phyloP scores from a whole-genome alignment of 2,797 vertebrate species.

The Argentina silus region DNA sequence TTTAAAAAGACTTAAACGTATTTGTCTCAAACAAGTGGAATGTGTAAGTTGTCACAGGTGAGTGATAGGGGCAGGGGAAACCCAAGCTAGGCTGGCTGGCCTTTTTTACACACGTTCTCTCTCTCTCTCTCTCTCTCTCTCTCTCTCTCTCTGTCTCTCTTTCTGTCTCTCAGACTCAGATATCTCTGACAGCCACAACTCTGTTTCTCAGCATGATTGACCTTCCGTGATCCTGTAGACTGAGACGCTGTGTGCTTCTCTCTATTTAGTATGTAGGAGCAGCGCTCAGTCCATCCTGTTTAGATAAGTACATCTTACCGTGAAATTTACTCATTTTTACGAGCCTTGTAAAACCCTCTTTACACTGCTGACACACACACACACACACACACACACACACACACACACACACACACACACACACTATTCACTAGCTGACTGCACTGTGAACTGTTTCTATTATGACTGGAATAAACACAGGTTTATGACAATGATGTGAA shows the following conservation, averaged over 20 bases:
- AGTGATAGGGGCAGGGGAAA: too few relatives aligned
- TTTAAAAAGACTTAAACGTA: too few relatives aligned
- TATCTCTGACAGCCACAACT: neutral
- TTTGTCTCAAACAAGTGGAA: too few relatives aligned
- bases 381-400: slow-evolving; percentile 4
- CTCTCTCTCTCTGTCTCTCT: neutral
- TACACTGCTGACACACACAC: neutral
- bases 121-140: neutral
- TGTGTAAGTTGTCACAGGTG: too few relatives aligned
- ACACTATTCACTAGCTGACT: neutral
- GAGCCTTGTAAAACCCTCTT: slow-evolving; percentile 2
- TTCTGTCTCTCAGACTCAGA: neutral
- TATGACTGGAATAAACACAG: neutral
- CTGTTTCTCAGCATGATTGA: too few relatives aligned
- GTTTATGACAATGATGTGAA: neutral
- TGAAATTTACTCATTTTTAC: slow-evolving; percentile 21
- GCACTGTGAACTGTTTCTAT: neutral
- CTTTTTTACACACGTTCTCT: neutral
- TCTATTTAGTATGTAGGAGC: neutral
- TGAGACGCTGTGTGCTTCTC: slow-evolving; percentile 4
- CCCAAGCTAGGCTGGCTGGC: too few relatives aligned
- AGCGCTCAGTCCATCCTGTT: slow-evolving; percentile 1
- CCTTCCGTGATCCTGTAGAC: neutral
- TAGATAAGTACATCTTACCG: neutral
- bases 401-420: neutral